These are phyloP conservation scores for Pogonomyrmex californicus DNA, from an alignment of 1,140 invertebrate species.

Conservation along the genomic window DNA sequence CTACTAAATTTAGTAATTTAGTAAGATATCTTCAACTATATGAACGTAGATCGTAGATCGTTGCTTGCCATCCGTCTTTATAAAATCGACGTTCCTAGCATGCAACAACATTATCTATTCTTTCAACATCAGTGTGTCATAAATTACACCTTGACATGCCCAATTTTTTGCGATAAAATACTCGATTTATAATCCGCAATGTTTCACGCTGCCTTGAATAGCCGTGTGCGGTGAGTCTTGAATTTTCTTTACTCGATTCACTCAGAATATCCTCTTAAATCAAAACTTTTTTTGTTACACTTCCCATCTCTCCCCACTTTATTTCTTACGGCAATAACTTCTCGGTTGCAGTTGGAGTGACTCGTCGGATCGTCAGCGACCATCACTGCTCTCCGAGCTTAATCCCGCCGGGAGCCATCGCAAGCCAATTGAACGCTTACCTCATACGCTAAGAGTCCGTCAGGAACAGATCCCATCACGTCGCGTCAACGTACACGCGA, in stretches of 20 bases:
- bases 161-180: slow-evolving; percentile 77
- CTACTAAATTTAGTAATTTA: background rate
- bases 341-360: slow-evolving; percentile 83
- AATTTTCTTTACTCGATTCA: slow-evolving; percentile 14
- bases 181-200: slow-evolving; percentile 84
- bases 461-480: slow-evolving; percentile 69
- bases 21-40: background rate
- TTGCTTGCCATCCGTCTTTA: background rate
- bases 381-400: slow-evolving; percentile 74
- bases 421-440: slow-evolving; percentile 75
- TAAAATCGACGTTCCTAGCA: slow-evolving; percentile 57
- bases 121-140: slow-evolving; percentile 30
- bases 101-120: slow-evolving; percentile 37
- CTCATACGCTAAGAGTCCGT: slow-evolving; percentile 72
- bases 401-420: slow-evolving; percentile 73
- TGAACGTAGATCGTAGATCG: slow-evolving; percentile 16
- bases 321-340: background rate
- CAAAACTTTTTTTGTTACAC: background rate
- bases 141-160: slow-evolving; percentile 29
- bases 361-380: slow-evolving; percentile 78
- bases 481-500: slow-evolving; percentile 69
- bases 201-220: slow-evolving; percentile 86
- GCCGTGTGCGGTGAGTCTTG: slow-evolving; percentile 84
- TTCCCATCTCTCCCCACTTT: background rate
- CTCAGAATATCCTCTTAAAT: background rate